These are phyloP conservation scores for Sapayoa aenigma DNA, from an alignment of 2,113 vertebrate genomes.

Conservation along the genomic window DNA sequence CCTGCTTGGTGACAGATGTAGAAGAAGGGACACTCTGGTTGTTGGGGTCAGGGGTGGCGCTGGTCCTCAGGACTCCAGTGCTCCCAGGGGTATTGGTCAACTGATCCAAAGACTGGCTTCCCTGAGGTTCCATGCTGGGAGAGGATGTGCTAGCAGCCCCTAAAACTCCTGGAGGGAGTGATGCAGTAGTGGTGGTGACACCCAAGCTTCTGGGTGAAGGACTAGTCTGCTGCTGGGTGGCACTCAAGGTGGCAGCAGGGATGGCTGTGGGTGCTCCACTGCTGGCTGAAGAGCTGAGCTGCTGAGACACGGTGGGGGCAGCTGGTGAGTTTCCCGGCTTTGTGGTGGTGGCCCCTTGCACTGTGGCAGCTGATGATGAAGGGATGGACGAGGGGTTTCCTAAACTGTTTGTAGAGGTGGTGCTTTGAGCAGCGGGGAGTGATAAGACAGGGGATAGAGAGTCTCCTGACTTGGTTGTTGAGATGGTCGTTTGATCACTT, in stretches of 20 bases:
- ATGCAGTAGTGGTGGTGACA: fast-evolving
- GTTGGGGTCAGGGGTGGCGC: background rate
- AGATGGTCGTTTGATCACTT: fast-evolving
- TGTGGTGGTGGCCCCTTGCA: background rate
- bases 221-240: fast-evolving
- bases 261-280: fast-evolving
- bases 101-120: fast-evolving
- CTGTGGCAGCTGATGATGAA: fast-evolving
- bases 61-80: fast-evolving
- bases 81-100: fast-evolving
- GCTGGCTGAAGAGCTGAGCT: background rate
- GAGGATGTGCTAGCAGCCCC: fast-evolving
- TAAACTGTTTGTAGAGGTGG: fast-evolving
- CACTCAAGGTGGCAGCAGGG: fast-evolving
- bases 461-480: fast-evolving
- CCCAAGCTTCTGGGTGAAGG: fast-evolving
- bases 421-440: fast-evolving
- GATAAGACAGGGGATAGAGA: fast-evolving
- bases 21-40: fast-evolving
- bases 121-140: fast-evolving
- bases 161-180: fast-evolving
- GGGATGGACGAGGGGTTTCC: background rate
- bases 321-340: fast-evolving
- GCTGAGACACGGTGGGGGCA: fast-evolving
- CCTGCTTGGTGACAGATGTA: background rate